These are phyloP conservation scores for Epizoanthus illoricatus DNA, from an alignment of 92 coral and sea anemone genomes.

Conservation along the genomic window DNA sequence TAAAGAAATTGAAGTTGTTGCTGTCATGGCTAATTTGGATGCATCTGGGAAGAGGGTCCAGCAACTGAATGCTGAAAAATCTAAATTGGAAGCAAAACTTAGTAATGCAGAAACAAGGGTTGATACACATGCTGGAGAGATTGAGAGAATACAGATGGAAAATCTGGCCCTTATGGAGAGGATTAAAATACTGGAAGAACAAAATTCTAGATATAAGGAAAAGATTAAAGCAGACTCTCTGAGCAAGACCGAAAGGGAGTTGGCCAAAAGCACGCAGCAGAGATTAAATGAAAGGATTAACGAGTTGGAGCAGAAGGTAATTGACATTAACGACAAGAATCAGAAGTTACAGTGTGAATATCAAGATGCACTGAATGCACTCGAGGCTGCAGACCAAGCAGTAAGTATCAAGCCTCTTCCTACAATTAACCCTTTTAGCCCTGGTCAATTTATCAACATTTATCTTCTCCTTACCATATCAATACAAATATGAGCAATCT, in stretches of 20 bases:
- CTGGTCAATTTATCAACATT: too few species aligned
- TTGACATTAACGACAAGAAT: slow-evolving; percentile 71
- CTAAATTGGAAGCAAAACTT: slow-evolving; percentile 67
- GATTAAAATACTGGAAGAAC: slow-evolving; percentile 55
- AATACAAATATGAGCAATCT: too few species aligned
- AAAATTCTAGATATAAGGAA: slow-evolving; percentile 46
- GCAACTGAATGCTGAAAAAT: slow-evolving; percentile 62
- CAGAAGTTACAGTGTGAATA: slow-evolving; percentile 78
- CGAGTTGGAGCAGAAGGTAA: slow-evolving; percentile 85
- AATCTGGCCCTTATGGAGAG: slow-evolving; percentile 52
- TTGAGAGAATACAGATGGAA: slow-evolving; percentile 56
- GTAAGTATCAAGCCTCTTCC: slow-evolving; percentile 54
- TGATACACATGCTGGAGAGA: slow-evolving; percentile 51
- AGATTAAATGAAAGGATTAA: slow-evolving; percentile 76
- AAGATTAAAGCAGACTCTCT: slow-evolving; percentile 49
- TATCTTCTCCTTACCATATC: too few species aligned
- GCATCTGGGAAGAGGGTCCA: slow-evolving; percentile 49
- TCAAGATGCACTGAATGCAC: slow-evolving; percentile 93
- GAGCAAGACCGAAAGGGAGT: slow-evolving; percentile 51
- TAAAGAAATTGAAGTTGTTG: slow-evolving; percentile 35
- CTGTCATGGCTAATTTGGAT: slow-evolving; percentile 50
- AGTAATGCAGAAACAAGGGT: slow-evolving; percentile 67
- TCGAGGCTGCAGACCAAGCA: slow-evolving; percentile 99
- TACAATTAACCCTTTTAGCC: background rate
- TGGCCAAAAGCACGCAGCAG: slow-evolving; percentile 53